Percentiles rank a stretch among this genome's conserved stretches.
Conservation (phyloP, 2,113 vertebrate genomes). For the Panurus biarmicus region DNA sequence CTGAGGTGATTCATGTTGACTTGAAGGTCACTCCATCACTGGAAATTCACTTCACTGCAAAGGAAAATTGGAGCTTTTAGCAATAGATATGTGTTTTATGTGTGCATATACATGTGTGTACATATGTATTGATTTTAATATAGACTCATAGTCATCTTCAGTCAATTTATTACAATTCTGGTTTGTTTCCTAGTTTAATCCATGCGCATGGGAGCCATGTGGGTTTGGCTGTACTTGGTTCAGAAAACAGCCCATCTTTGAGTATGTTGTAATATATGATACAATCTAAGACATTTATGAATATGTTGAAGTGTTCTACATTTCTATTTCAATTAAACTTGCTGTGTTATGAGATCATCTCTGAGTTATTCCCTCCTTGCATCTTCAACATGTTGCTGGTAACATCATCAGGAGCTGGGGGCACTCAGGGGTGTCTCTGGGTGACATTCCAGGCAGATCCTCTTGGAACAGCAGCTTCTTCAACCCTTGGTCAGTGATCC, state of each 20-base stretch:
- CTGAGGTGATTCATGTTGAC: not conserved
- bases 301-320: rapidly evolving
- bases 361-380: not conserved
- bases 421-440: not conserved
- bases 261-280: not conserved
- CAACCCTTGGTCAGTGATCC: not conserved
- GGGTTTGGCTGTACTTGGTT: not conserved
- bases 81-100: not conserved
- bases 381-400: rapidly evolving
- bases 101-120: not conserved
- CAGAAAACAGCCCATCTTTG: not conserved
- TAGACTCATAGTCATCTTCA: not conserved
- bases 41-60: not conserved
- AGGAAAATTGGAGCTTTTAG: not conserved
- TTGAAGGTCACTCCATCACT: not conserved
- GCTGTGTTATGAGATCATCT: not conserved
- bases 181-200: not conserved
- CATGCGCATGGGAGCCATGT: not conserved
- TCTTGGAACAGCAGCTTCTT: not conserved
- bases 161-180: not conserved
- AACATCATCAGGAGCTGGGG: not conserved
- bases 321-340: not conserved
- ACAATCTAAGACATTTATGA: too few species aligned
- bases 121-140: not conserved
- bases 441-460: not conserved